A percentile compares a stretch with the other conserved stretches of the same genome.
These are phyloP conservation scores for Hydrocynus forskahlii DNA, from an alignment of 2,797 vertebrate genomes.

Conservation along the genomic window DNA sequence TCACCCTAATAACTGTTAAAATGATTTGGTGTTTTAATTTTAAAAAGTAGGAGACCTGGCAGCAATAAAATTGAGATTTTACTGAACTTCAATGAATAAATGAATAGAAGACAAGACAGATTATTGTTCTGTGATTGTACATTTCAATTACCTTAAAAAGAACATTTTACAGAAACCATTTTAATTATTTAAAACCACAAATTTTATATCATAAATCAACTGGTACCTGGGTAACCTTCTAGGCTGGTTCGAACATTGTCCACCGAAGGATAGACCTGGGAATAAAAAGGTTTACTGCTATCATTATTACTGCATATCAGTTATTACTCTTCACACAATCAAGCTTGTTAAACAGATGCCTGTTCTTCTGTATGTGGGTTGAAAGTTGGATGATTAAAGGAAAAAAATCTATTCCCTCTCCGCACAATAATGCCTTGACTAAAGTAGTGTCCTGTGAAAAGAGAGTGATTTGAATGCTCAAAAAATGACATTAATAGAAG, in stretches of 20 bases:
- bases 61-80: no score
- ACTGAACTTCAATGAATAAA: no score
- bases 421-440: constrained; percentile 5
- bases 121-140: no score
- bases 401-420: constrained; percentile 6
- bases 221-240: constrained; percentile 94
- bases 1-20: no score
- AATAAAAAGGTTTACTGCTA: neutral
- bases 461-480: constrained; percentile 1
- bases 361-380: neutral
- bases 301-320: neutral
- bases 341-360: constrained; percentile 7
- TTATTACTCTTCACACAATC: constrained; percentile 1
- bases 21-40: no score
- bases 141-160: neutral
- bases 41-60: no score
- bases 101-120: no score
- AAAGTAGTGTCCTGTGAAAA: neutral
- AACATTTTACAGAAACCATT: neutral
- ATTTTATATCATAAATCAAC: neutral
- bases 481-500: neutral
- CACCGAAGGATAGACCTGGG: constrained; percentile 92
- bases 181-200: no score
- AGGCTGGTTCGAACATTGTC: constrained; percentile 94
- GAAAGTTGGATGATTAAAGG: neutral